phyloP scores from a whole-genome alignment of 2,888 invertebrate species.

The Lasiommata megera region DNA sequence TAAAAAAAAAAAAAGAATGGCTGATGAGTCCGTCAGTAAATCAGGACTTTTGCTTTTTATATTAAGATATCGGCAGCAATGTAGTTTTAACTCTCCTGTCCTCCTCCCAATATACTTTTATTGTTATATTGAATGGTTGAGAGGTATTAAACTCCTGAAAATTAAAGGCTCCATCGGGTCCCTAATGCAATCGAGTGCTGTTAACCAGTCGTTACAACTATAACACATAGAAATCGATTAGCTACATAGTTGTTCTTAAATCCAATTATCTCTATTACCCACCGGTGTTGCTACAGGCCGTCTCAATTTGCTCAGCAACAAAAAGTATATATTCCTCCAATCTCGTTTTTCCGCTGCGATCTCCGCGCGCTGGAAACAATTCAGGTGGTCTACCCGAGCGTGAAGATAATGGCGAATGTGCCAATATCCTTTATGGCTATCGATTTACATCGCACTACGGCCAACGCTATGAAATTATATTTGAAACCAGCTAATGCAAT shows the following conservation, averaged over 20 bases:
- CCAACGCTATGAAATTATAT: conserved; percentile 13
- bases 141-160: too few species aligned
- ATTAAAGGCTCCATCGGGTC: too few species aligned
- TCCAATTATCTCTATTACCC: neutral
- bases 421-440: conserved; percentile 28
- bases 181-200: too few species aligned
- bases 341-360: conserved; percentile 8
- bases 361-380: conserved; percentile 21
- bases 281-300: neutral
- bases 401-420: conserved; percentile 28
- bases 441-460: conserved; percentile 15
- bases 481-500: conserved; percentile 5
- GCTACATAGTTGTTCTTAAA: neutral
- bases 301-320: neutral
- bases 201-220: too few species aligned
- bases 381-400: conserved; percentile 23
- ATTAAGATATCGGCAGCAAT: too few species aligned
- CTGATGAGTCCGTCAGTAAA: too few species aligned
- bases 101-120: too few species aligned
- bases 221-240: too few species aligned
- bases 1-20: too few species aligned
- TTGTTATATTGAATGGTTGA: too few species aligned
- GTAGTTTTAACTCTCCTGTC: too few species aligned
- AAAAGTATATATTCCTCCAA: conserved; percentile 10
- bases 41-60: too few species aligned